Base-by-base conservation (phyloP, 2,888 invertebrate species). In the Papilio protenor region DNA sequence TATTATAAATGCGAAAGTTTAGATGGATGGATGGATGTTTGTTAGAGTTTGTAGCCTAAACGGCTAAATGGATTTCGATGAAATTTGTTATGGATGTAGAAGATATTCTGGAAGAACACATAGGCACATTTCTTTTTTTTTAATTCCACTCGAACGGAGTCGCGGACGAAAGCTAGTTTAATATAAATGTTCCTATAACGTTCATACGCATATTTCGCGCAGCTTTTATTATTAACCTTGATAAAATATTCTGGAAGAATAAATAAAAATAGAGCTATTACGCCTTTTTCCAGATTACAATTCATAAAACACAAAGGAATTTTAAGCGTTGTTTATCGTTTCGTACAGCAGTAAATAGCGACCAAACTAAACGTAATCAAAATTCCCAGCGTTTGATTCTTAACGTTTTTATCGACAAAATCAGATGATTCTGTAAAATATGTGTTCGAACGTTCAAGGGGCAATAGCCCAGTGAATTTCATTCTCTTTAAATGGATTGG, bases 241-340 rank as follows among this genome's bases (percentile, higher is more conserved):
- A 40, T 18, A 10, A 18, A 64, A 33, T 27, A 40, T 40, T 66
- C 66, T n/a, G 40, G 40, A 40, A 33, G 16, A 66, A 66, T 66
- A 40, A 66, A 40, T 66, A 40, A 52, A 33, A 45, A 52, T 55
- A 66, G 21, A 55, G 33, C 49, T 75, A 74, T 47, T 75, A 73
- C 33, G 47, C 47, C 12, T 45, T 18, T 23, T 16, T 14, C 73
- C 23, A 61, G 21, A 73, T 47, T 61, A 18, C 40, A 59, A 57
- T 61, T 73, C 61, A 73, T 73, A 73, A 73, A 47, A 61, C 40
- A 59, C 12, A 73, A 57, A 57, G 21, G 57, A 57, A 59, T 73
- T 73, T 73, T 73, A 57, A 59, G 47, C n/a, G 47, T 64, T 74
- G 64, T 64, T 74, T 64, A 74, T 49, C 64, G 49, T 74, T 64